Conservation (phyloP, 2,113 vertebrate genomes). For the Morone saxatilis region DNA sequence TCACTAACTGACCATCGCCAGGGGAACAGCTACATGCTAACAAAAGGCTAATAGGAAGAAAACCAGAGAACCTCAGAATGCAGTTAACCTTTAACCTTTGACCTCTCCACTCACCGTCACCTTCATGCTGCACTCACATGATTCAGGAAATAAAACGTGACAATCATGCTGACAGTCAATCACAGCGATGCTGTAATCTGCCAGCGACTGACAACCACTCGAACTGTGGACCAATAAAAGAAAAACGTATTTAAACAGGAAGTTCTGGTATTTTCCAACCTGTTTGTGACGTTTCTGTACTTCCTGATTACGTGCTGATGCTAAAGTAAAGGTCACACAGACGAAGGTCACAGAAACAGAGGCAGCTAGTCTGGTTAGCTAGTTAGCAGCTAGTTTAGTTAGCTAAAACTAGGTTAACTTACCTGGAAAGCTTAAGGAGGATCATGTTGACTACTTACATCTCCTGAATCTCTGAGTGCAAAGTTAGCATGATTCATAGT, state of each 20-base stretch:
- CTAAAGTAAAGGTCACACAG: no score
- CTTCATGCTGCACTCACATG: background rate
- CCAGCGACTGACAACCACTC: background rate
- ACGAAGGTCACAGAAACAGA: no score
- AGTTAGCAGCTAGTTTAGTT: no score
- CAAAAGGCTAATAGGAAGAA: background rate
- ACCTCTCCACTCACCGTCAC: background rate
- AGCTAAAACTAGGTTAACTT: no score
- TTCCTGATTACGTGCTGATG: background rate
- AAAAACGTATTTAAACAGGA: background rate
- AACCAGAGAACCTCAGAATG: background rate
- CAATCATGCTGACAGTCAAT: no score
- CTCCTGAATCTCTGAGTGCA: no score
- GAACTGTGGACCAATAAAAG: background rate
- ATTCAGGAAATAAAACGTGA: background rate
- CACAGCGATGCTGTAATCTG: background rate
- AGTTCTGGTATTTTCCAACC: background rate
- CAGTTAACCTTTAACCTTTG: background rate
- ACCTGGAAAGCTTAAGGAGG: no score
- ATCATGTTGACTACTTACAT: no score
- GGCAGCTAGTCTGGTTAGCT: no score
- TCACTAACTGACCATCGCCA: background rate
- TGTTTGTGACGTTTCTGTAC: background rate
- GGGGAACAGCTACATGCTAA: background rate
- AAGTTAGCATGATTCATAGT: no score